phyloP scores from a whole-genome alignment of 2,888 invertebrate genomes.

The Apodemia hepburni region DNA sequence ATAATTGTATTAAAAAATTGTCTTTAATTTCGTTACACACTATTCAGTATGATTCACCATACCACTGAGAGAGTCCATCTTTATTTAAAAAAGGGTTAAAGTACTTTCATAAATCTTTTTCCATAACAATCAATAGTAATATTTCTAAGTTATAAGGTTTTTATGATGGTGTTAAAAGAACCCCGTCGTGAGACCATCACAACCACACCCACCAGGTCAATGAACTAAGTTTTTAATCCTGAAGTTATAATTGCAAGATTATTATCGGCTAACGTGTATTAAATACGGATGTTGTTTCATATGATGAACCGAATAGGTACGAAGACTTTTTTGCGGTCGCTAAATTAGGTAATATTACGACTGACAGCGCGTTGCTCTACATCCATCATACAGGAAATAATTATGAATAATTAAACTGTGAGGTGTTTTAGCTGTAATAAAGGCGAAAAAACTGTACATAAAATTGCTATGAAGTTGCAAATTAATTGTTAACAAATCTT shows the following conservation, averaged over 20 bases:
- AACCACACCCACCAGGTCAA: slow-evolving; percentile 35
- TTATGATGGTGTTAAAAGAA: slow-evolving; percentile 18
- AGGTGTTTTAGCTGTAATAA: background rate
- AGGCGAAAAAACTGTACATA: too few species aligned
- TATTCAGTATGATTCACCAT: background rate
- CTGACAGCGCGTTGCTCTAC: slow-evolving; percentile 37
- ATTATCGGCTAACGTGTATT: slow-evolving; percentile 44
- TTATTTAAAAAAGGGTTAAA: background rate
- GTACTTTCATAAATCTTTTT: background rate
- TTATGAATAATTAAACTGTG: slow-evolving; percentile 12
- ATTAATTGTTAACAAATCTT: too few species aligned
- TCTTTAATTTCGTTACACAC: too few species aligned
- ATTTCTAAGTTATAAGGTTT: slow-evolving; percentile 3
- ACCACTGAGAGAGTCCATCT: background rate
- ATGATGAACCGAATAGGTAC: slow-evolving; percentile 34
- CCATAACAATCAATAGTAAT: background rate
- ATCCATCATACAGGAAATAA: slow-evolving; percentile 9
- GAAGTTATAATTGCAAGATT: slow-evolving; percentile 65
- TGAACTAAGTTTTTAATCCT: slow-evolving; percentile 44
- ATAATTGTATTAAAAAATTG: too few species aligned
- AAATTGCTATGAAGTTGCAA: too few species aligned
- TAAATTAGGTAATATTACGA: slow-evolving; percentile 44
- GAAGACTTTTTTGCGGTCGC: slow-evolving; percentile 43
- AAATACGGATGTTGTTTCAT: slow-evolving; percentile 56
- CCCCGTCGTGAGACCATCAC: slow-evolving; percentile 26